phyloP scores from a whole-genome alignment of 2,797 vertebrate genomes.

The Halcyon badia region DNA sequence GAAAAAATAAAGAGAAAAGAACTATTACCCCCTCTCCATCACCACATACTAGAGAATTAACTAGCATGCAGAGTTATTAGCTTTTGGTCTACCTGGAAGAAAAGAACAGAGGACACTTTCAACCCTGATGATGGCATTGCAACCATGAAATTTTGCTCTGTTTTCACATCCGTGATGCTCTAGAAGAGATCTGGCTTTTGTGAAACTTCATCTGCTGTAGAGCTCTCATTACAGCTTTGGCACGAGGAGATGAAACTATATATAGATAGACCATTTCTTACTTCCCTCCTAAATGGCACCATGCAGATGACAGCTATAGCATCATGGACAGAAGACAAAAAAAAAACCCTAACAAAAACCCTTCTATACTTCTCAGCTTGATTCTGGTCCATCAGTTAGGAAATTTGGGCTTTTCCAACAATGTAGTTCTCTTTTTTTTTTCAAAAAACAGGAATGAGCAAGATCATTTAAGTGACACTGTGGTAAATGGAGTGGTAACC shows the following conservation, averaged over 20 bases:
- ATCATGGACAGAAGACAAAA: not conserved
- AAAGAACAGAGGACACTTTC: not conserved
- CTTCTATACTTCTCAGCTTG: not conserved
- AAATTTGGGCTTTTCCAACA: not conserved
- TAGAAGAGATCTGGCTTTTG: not conserved
- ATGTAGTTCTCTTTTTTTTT: not conserved
- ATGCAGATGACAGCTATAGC: not conserved
- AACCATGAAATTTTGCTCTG: not conserved
- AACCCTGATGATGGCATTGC: not conserved
- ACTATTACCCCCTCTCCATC: not conserved
- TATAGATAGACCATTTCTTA: not conserved
- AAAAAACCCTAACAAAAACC: not conserved
- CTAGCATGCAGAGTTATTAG: not conserved
- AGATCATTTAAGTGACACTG: slow-evolving; percentile 31
- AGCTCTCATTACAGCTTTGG: not conserved
- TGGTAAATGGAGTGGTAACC: slow-evolving; percentile 15
- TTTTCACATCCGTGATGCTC: not conserved
- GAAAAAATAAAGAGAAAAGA: not conserved
- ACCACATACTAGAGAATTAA: not conserved
- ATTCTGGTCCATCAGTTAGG: not conserved
- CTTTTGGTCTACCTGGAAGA: not conserved
- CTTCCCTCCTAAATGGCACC: not conserved
- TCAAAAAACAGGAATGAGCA: slow-evolving; percentile 14
- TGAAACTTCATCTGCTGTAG: not conserved
- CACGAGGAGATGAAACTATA: not conserved